Base-by-base conservation (phyloP, 1,140 invertebrate species). In the Oreohelix idahoensis region DNA sequence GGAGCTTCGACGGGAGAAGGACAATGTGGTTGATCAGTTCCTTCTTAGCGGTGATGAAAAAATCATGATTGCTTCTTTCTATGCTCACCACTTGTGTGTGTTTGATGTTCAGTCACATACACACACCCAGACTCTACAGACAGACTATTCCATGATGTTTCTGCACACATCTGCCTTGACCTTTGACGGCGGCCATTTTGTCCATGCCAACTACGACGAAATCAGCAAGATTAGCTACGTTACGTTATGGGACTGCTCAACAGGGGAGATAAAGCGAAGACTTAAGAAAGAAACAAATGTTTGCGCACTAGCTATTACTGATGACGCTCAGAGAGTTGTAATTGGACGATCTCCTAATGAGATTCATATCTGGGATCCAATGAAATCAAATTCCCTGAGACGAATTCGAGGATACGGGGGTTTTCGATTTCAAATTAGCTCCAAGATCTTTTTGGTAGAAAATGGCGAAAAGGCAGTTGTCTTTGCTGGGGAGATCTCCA, bases 141-240 rank as follows among this genome's bases (percentile, higher is more conserved):
- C 88, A 75, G 86, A 89, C 11, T 86, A 84, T 74, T 92, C 90
- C 0, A 91, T 92, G 90, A 74, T 92, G 79, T 87, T 90, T 71
- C 85, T 92, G 36, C 87, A 91, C 81, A 89, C 88, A 15, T 86
- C 91, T 4, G 91, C 90, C 0, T 69, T 92, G 20, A 92, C 89
- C 10, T 77, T 78, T 45, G 87, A 90, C 69, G 92, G 92, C 26
- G 83, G 86, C 42, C 86, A 89, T 83, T 84, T 92, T n/a, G 92
- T 92, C 8, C 88, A 89, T 51, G 87, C 91, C 35, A 92, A 90
- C 75, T 92, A 92, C 83, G 92, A 92, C 85, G 92, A 92, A 75
- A 85, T 87, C 17, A 86, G 85, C n/a, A 92, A 92, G 83, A 84
- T 87, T 36, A 92, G 92, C 78, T 92, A 91, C 83, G 90, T 92